A percentile compares a stretch with the other conserved stretches of the same genome.
Conservation (phyloP, 2,797 vertebrate species). For the Phataginus tricuspis region DNA sequence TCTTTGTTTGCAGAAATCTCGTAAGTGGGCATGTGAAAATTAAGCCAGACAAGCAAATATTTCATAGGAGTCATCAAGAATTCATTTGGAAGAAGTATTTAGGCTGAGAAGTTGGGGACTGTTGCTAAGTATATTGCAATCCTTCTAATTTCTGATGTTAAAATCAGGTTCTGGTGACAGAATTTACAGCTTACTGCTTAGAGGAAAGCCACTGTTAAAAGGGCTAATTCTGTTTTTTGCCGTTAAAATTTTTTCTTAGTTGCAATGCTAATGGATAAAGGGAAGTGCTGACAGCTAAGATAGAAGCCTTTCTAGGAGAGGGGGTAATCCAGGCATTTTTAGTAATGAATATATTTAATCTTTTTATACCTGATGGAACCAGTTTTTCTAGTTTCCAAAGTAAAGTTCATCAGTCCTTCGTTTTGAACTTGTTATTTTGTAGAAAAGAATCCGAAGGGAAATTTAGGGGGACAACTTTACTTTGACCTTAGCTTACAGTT, state of each 20-base stretch:
- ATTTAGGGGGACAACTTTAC: background rate
- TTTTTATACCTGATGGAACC: background rate
- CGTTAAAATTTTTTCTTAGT: background rate
- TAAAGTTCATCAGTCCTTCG: background rate
- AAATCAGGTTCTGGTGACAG: background rate
- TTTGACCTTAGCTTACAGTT: background rate
- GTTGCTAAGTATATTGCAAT: background rate
- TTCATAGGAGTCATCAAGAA: constrained; percentile 31
- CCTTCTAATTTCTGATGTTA: background rate
- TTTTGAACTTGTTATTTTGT: background rate
- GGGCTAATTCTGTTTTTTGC: background rate
- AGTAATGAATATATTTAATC: background rate
- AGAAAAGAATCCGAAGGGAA: background rate
- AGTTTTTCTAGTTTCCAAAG: background rate
- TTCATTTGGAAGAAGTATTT: background rate
- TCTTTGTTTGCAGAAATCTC: constrained; percentile 41
- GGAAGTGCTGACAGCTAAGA: background rate
- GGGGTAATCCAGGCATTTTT: background rate
- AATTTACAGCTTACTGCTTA: background rate
- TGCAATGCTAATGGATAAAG: background rate
- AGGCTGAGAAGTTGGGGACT: background rate
- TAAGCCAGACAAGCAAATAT: constrained; percentile 18
- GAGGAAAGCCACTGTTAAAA: background rate
- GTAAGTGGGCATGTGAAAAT: constrained; percentile 1
- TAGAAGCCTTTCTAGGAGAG: background rate